Evolutionary conservation across 1,140 invertebrate species (phyloP), one percentile per base, ranked within the genome.

Genomic region (Scaptomyza graminum): DNA sequence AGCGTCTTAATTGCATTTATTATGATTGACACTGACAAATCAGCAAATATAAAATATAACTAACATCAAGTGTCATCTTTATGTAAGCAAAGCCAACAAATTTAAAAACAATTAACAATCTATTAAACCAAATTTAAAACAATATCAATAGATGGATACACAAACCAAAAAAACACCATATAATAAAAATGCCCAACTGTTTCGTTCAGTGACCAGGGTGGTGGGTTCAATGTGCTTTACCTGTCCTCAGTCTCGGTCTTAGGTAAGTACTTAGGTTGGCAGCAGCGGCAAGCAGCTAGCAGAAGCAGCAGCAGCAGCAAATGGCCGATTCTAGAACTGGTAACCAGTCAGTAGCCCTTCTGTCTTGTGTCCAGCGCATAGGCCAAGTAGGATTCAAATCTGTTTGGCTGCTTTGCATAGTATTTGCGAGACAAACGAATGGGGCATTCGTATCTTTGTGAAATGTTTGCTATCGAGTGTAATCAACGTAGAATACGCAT

Each of bases 11-110:
- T 87, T 87, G 82, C 82, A 78, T 82, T 87, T 74, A 87, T 87
- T 88, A 78, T 82, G 82, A 87, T 87, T 87, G 82, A 87, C 82
- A 81, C 82, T 81, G 69, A 70, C 62, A 74, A 84, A 83, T 79
- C 51, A 62, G 60, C 55, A 13, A 3, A 13, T 15, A 34, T 5
- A 43, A 43, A n/a, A 8, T 8, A 25, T 16, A 39, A 50, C 15
- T 64, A 66, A 66, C 57, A 54, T 34, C 67, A 55, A 52, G 61
- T 79, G 63, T 79, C 76, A 74, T 5, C n/a, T 50, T 73, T 76
- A 76, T 76, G 74, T 62, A 76, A 76, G 69, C 56, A 51, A 31
- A 5, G 7, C 28, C 12, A 11, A 49, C 82, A 84, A 84, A 74
- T 84, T 87, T 77, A 68, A 49, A 57, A 84, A 49, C 81, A 84